phyloP scores from a whole-genome alignment of 2,113 vertebrate genomes.

The Aegithalos caudatus region DNA sequence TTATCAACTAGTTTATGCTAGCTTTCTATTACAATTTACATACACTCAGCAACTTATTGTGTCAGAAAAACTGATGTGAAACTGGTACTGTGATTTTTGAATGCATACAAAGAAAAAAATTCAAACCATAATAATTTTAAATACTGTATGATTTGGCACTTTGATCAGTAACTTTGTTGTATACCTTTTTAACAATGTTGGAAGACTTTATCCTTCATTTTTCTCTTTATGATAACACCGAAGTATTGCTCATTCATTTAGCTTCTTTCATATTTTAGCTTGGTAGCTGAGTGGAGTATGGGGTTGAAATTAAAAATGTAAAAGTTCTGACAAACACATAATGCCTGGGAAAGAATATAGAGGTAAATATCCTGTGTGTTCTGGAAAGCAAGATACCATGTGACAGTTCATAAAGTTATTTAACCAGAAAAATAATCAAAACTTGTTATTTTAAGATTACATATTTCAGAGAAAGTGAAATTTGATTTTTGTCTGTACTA shows the following conservation, averaged over 20 bases:
- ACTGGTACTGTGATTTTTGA: neutral
- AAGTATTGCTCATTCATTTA: neutral
- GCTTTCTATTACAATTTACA: neutral
- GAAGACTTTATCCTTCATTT: neutral
- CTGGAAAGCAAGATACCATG: neutral
- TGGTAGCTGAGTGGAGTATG: neutral
- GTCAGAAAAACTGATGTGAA: neutral
- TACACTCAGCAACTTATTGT: neutral
- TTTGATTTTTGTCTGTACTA: neutral
- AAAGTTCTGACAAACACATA: neutral
- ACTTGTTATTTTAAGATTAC: neutral
- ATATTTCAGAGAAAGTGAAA: neutral
- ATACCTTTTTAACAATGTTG: neutral
- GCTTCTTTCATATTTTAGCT: neutral
- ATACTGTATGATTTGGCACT: neutral
- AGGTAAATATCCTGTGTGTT: neutral
- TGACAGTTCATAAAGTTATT: neutral
- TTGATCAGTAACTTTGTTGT: neutral
- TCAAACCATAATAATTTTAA: neutral
- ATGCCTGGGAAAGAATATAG: neutral
- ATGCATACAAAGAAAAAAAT: neutral
- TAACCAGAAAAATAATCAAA: neutral
- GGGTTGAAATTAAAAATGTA: neutral
- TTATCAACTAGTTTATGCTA: neutral
- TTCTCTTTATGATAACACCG: too few species aligned